Base-by-base conservation (phyloP, 1,140 invertebrate species). In the Trichogramma pretiosum region DNA sequence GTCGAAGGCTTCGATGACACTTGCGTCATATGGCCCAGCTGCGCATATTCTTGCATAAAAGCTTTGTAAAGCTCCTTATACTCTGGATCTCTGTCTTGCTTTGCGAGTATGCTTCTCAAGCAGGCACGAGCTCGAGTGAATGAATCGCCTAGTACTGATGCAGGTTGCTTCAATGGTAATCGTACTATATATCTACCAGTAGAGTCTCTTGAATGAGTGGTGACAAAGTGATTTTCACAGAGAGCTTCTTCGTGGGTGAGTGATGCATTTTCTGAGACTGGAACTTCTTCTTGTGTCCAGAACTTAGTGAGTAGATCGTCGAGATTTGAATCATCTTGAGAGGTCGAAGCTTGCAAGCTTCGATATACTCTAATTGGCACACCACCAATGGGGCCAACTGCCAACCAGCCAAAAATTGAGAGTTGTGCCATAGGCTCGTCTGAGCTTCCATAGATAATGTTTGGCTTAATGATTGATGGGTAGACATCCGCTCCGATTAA, bases 41-140 rank as follows among this genome's bases (percentile, higher is more conserved):
- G 7, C 24, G 62, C 28, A 41, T 71, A 72, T 51, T 71, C 59
- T 2, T 48, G 2, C 52, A 71, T 64, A 36, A 70, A 68, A 28
- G 56, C 28, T 0, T 23, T 26, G 46, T 69, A 70, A 30, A 13
- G 26, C 7, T 45, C 8, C 11, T 35, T 34, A 11, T 57, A 49
- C 7, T 37, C 19, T 11, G 18, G 9, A 39, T 62, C 43, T 0
- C 39, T 30, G 8, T 30, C 7, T 9, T 9, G 7, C 26, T 30
- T 30, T 9, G 26, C 13, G 7, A 30, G 35, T 16, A 8, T 36
- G 35, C 35, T 36, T 36, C 7, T 16, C 7, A 16, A 13, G 17
- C 35, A 14, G 8, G 7, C 16, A 8, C 9, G 8, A 36, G 17
- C 17, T 16, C 8, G 7, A 8, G 16, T 18, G 8, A 36, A 7